A percentile compares a stretch with the other conserved stretches of the same genome.
These are phyloP conservation scores for Arion vulgaris DNA, from an alignment of 1,140 invertebrate genomes.

Conservation along the genomic window DNA sequence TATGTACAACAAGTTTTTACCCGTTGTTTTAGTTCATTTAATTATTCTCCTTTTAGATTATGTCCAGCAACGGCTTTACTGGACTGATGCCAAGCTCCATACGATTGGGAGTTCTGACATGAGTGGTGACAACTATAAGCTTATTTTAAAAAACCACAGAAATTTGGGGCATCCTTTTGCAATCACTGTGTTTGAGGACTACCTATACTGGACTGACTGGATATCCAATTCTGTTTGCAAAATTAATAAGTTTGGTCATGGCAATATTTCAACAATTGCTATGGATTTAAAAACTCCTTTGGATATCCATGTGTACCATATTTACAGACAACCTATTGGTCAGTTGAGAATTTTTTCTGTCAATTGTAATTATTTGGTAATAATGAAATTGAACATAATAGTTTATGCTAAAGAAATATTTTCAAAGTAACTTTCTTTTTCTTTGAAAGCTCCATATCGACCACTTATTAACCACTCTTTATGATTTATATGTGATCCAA, in stretches of 20 bases:
- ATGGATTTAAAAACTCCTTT: conserved; percentile 79
- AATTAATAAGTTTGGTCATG: conserved; percentile 89
- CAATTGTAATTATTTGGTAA: neutral
- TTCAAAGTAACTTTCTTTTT: no score
- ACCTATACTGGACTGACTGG: conserved; percentile 98
- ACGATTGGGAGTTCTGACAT: conserved; percentile 68
- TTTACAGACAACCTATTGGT: conserved; percentile 68
- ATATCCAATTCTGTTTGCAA: conserved; percentile 91
- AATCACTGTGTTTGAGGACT: conserved; percentile 79
- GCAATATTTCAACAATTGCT: conserved; percentile 70
- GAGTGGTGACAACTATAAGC: conserved; percentile 78
- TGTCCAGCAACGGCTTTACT: conserved; percentile 84
- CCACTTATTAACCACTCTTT: no score
- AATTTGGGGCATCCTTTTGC: conserved; percentile 75
- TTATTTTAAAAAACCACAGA: conserved; percentile 66
- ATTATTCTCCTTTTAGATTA: conserved; percentile 56
- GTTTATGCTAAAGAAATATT: no score
- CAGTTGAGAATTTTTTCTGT: conserved; percentile 42
- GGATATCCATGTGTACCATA: conserved; percentile 81
- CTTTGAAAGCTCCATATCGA: no score
- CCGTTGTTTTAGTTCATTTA: no score
- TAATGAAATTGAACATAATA: no score
- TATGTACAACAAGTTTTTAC: no score
- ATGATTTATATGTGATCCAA: no score
- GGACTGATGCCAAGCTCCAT: conserved; percentile 91